Conservation (phyloP, 2,113 vertebrate species). For the Panthera leo region DNA sequence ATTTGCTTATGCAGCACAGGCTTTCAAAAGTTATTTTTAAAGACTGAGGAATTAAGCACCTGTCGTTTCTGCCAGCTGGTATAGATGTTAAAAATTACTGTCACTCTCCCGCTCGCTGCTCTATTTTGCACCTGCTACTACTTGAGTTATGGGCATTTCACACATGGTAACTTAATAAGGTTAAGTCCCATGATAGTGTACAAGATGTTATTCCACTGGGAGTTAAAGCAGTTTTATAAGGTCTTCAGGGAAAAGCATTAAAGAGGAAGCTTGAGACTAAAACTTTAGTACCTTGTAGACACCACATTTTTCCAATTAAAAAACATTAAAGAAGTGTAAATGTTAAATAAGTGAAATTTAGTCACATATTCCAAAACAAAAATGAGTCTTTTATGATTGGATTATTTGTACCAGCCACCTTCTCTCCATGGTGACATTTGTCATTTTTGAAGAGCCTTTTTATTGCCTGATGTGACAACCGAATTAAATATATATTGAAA, state of each 20-base stretch:
- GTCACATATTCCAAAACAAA: not conserved
- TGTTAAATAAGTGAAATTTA: not conserved
- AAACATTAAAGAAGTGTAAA: not conserved
- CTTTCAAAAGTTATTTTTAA: slow-evolving; percentile 77
- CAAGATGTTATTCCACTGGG: not conserved
- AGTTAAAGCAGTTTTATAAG: slow-evolving; percentile 53
- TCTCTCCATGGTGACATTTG: not conserved
- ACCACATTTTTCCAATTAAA: slow-evolving; percentile 38
- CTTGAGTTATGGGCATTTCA: slow-evolving; percentile 59
- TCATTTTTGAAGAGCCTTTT: not conserved
- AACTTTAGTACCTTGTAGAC: not conserved
- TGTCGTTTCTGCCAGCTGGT: slow-evolving; percentile 76
- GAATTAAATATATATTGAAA: slow-evolving; percentile 12
- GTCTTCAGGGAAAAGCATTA: slow-evolving; percentile 40
- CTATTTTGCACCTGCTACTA: slow-evolving; percentile 73
- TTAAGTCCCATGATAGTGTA: slow-evolving; percentile 40
- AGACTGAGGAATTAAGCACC: slow-evolving; percentile 75
- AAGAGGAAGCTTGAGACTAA: slow-evolving; percentile 35
- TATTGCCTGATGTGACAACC: not conserved
- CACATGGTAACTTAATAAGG: slow-evolving; percentile 75
- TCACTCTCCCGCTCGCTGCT: not conserved
- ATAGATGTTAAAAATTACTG: slow-evolving; percentile 68
- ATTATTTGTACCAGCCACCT: not conserved
- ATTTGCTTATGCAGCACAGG: slow-evolving; percentile 61
- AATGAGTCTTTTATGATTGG: not conserved